Evolutionary conservation across 2,888 invertebrate genomes (phyloP).

Genomic region (Tenodera sinensis): DNA sequence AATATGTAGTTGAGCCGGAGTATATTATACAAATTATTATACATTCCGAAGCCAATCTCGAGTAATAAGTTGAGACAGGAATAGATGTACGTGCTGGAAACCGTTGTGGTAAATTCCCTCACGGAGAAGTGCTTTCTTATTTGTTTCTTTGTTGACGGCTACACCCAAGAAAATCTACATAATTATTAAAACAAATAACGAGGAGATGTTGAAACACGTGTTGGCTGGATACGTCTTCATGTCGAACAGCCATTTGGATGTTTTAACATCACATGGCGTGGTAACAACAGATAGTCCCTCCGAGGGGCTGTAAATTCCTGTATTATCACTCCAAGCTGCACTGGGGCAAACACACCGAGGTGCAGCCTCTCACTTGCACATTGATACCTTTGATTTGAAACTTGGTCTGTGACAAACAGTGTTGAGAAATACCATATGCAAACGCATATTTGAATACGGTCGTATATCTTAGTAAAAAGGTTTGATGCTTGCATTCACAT

Average conservation of each 20-base stretch:
- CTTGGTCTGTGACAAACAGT: no score
- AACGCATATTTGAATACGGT: no score
- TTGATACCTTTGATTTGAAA: no score
- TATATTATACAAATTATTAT: not conserved
- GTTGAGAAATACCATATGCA: no score
- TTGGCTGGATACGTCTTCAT: not conserved
- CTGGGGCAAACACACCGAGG: no score
- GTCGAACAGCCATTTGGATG: not conserved
- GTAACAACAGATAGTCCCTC: not conserved
- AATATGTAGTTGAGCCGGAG: not conserved
- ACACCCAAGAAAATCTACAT: slow-evolving; percentile 4
- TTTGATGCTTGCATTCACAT: no score
- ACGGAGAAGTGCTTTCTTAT: not conserved
- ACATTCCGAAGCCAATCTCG: not conserved
- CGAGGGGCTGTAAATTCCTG: not conserved
- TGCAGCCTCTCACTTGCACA: no score
- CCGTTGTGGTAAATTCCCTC: not conserved
- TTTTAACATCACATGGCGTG: not conserved
- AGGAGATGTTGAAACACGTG: not conserved
- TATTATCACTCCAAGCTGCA: not conserved
- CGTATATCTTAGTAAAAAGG: no score
- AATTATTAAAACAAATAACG: not conserved
- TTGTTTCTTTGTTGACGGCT: not conserved
- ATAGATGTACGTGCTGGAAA: not conserved
- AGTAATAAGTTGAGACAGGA: not conserved